These are phyloP conservation scores for Solenodon paradoxus DNA, from an alignment of 2,113 vertebrate genomes.

Conservation along the genomic window DNA sequence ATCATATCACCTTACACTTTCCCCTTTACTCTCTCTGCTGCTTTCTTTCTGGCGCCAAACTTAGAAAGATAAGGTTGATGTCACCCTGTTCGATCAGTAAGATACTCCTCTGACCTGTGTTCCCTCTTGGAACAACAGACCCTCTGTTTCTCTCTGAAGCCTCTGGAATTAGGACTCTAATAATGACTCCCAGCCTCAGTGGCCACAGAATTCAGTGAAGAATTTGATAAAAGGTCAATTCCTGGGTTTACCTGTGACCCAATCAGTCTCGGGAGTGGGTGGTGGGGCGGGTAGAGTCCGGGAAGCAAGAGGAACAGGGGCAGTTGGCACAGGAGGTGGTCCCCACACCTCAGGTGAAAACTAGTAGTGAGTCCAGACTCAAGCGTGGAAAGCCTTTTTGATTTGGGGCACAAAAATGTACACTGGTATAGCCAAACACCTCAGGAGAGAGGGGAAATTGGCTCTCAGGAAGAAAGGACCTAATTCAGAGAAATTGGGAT, in stretches of 20 bases:
- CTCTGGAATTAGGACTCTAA: neutral
- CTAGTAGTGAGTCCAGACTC: neutral
- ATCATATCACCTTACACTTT: neutral
- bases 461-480: neutral
- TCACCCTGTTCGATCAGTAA: neutral
- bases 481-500: neutral
- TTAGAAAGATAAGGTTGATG: neutral
- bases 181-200: neutral
- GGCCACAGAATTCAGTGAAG: neutral
- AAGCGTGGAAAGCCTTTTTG: neutral
- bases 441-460: neutral
- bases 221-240: neutral
- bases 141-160: neutral
- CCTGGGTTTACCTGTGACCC: neutral
- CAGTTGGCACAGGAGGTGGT: neutral
- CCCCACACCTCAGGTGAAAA: neutral
- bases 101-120: neutral
- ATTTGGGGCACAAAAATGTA: neutral
- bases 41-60: neutral
- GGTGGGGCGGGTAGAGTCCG: neutral
- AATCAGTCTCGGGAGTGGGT: neutral
- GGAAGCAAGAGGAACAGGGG: neutral
- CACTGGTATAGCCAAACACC: neutral
- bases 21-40: neutral
- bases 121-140: neutral